A percentile compares a stretch with the other conserved stretches of the same genome.
phyloP scores from a whole-genome alignment of 2,797 vertebrate species.

The Spinus pinus region DNA sequence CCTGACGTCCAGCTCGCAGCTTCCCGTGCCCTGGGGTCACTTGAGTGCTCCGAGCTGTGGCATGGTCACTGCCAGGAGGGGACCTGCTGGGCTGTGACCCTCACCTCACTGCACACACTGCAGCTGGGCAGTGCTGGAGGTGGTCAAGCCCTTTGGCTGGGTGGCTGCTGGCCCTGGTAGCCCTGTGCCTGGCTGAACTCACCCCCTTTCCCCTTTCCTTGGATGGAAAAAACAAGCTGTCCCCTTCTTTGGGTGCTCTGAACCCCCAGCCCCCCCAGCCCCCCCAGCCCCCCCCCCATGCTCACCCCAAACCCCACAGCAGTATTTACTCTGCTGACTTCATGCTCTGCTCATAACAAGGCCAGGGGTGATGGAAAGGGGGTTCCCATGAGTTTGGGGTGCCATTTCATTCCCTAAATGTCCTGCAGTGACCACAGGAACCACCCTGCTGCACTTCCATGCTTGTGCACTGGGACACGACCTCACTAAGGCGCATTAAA shows the following conservation, averaged over 20 bases:
- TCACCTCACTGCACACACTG: accelerated
- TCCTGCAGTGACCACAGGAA: background rate
- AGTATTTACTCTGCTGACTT: background rate
- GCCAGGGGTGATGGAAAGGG: background rate
- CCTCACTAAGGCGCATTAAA: background rate
- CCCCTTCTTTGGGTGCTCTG: background rate
- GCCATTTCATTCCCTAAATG: background rate
- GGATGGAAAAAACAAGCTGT: background rate
- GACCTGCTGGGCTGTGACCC: background rate
- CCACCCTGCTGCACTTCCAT: background rate
- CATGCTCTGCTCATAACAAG: background rate
- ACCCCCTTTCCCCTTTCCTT: background rate
- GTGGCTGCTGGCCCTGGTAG: background rate
- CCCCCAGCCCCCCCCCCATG: accelerated
- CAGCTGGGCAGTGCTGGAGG: background rate
- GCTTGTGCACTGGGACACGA: accelerated
- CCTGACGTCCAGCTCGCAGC: background rate
- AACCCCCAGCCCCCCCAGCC: background rate
- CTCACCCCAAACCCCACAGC: background rate
- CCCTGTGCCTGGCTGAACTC: background rate
- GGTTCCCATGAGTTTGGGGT: background rate
- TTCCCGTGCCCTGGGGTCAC: background rate
- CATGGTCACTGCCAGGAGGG: background rate
- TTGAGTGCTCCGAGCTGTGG: accelerated
- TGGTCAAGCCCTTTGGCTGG: background rate